These are phyloP conservation scores for Autographa gamma DNA, from an alignment of 2,888 invertebrate species.

Conservation along the genomic window DNA sequence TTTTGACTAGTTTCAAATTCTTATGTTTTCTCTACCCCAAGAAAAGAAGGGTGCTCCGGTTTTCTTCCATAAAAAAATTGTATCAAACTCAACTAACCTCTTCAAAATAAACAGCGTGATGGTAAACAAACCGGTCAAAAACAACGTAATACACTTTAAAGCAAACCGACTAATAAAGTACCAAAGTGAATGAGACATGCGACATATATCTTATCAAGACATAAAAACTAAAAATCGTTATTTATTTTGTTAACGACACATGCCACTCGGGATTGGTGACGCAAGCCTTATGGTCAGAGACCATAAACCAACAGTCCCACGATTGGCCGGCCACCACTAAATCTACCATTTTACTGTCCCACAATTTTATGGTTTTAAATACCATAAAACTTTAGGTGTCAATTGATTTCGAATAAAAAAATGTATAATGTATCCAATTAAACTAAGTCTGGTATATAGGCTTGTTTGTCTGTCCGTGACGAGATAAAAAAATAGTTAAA, in stretches of 20 bases:
- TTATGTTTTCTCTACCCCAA: no score
- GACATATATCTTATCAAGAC: conserved; percentile 53
- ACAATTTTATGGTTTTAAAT: conserved; percentile 70
- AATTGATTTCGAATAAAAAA: conserved; percentile 73
- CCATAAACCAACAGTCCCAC: conserved; percentile 76
- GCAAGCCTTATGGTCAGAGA: conserved; percentile 68
- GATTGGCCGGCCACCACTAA: conserved; percentile 80
- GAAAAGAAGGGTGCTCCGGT: no score
- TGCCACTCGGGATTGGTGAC: conserved; percentile 80
- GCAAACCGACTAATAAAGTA: conserved; percentile 22
- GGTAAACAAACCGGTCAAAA: not conserved
- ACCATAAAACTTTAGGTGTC: conserved; percentile 84
- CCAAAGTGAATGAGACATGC: conserved; percentile 49
- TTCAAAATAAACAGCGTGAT: not conserved
- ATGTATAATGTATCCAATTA: conserved; percentile 61
- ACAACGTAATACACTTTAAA: conserved; percentile 3
- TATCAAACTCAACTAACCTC: not conserved
- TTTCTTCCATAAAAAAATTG: no score
- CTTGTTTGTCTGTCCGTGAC: conserved; percentile 24
- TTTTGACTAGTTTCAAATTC: no score
- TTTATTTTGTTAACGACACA: conserved; percentile 82
- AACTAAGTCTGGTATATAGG: conserved; percentile 52
- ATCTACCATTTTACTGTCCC: conserved; percentile 77
- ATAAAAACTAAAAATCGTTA: conserved; percentile 69
- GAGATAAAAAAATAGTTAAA: conserved; percentile 40